These are phyloP conservation scores for Oncorhynchus masou DNA, from an alignment of 2,113 vertebrate species.

Conservation along the genomic window DNA sequence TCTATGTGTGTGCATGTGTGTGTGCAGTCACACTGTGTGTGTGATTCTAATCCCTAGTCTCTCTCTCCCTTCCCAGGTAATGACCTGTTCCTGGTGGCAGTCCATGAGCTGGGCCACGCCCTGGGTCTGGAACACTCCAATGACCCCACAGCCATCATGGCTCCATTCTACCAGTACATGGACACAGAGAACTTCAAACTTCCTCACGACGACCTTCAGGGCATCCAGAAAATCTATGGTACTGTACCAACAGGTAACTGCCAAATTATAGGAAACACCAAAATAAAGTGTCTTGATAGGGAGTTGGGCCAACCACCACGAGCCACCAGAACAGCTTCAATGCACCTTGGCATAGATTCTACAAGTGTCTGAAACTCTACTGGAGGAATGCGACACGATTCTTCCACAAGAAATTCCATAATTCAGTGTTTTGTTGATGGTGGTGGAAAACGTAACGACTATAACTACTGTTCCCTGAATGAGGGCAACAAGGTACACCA, in stretches of 20 bases:
- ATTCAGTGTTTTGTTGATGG: no score
- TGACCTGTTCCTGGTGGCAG: conserved; percentile 79
- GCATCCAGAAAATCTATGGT: conserved; percentile 83
- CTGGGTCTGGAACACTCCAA: conserved; percentile 80
- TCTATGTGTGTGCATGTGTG: neutral
- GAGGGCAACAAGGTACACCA: no score
- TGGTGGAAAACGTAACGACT: no score
- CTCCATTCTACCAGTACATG: conserved; percentile 82
- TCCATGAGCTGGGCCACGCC: conserved; percentile 80
- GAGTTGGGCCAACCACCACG: no score
- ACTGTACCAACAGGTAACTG: conserved; percentile 12
- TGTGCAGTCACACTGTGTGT: neutral
- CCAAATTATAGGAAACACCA: no score
- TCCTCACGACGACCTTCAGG: conserved; percentile 80
- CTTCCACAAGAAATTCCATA: no score
- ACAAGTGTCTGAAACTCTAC: no score
- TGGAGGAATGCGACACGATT: no score
- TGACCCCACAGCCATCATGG: conserved; percentile 80
- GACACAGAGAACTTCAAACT: conserved; percentile 79
- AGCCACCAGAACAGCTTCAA: no score
- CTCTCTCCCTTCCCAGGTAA: conserved; percentile 59
- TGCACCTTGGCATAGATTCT: no score
- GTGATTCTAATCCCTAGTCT: neutral
- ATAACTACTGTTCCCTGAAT: no score
- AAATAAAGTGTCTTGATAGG: no score